A percentile compares a stretch with the other conserved stretches of the same genome.
phyloP scores from a whole-genome alignment of 2,888 invertebrate genomes.

The Nomada fucata region DNA sequence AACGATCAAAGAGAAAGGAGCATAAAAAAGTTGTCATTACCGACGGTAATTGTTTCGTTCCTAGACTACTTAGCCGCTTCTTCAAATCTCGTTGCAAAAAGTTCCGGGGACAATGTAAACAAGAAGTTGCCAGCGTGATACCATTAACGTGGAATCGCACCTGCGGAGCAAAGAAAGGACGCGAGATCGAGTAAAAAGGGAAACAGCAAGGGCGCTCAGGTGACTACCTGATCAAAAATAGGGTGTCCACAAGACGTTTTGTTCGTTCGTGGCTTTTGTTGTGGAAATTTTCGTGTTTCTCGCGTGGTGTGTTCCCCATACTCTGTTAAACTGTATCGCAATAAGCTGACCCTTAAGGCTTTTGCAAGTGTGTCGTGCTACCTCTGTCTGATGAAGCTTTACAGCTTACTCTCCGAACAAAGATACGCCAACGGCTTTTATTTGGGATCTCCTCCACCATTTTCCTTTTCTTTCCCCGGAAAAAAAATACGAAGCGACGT shows the following conservation, averaged over 20 bases:
- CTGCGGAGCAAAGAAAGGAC: conserved; percentile 54
- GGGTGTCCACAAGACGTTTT: conserved; percentile 75
- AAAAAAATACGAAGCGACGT: neutral
- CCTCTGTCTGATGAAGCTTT: conserved; percentile 7
- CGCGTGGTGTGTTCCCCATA: conserved; percentile 41
- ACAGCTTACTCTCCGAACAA: conserved; percentile 15
- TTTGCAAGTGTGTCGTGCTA: conserved; percentile 16
- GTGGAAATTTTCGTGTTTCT: conserved; percentile 78
- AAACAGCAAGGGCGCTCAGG: conserved; percentile 71
- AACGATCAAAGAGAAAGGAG: neutral
- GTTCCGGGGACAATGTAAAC: conserved; percentile 35
- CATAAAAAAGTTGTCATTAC: neutral
- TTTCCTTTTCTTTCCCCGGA: neutral
- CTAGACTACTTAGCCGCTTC: neutral
- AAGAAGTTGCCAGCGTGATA: conserved; percentile 44
- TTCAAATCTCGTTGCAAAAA: conserved; percentile 13
- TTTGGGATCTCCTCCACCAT: neutral
- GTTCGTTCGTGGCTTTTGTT: conserved; percentile 74
- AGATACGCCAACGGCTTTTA: conserved; percentile 29
- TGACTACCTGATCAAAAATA: conserved; percentile 77
- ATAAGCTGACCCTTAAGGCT: conserved; percentile 60
- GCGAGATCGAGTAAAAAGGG: conserved; percentile 58
- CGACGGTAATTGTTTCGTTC: neutral
- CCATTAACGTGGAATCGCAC: conserved; percentile 58
- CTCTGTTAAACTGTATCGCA: conserved; percentile 66